phyloP scores from a whole-genome alignment of 1,140 invertebrate genomes.

The Scylla paramamosain region DNA sequence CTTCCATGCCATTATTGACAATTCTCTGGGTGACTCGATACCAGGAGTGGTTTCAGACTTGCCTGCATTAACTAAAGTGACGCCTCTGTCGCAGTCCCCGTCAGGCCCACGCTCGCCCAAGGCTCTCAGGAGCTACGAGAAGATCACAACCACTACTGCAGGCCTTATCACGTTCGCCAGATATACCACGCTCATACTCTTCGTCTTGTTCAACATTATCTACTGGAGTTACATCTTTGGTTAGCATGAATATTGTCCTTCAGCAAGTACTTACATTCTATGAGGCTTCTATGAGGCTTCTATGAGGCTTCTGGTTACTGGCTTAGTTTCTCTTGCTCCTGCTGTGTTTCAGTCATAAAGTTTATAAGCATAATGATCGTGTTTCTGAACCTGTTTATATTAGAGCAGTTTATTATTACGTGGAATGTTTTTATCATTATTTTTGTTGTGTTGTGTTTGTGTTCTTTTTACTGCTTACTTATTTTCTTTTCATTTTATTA shows the following conservation, averaged over 20 bases:
- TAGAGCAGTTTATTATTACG: neutral
- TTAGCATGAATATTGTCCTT: neutral
- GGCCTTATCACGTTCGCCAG: neutral
- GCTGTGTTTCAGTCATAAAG: neutral
- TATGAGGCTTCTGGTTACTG: neutral
- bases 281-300: neutral
- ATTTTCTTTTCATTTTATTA: too few relatives aligned
- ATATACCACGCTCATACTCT: neutral
- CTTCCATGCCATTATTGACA: conserved; percentile 69
- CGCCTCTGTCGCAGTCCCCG: neutral
- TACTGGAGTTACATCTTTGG: conserved; percentile 59
- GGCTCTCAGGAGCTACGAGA: neutral
- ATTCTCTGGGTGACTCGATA: neutral
- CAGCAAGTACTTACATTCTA: neutral
- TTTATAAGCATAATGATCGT: neutral
- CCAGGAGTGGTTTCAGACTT: neutral
- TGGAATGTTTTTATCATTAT: too few relatives aligned
- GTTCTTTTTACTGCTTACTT: too few relatives aligned
- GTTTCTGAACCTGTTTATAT: neutral
- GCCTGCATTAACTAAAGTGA: conserved; percentile 7
- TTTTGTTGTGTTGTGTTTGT: too few relatives aligned
- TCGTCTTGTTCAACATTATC: conserved; percentile 31
- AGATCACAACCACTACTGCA: neutral
- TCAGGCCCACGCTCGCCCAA: too few relatives aligned
- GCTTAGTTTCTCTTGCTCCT: neutral